Base-by-base conservation (phyloP, 1,140 invertebrate genomes). In the Bradynema listronoti region DNA sequence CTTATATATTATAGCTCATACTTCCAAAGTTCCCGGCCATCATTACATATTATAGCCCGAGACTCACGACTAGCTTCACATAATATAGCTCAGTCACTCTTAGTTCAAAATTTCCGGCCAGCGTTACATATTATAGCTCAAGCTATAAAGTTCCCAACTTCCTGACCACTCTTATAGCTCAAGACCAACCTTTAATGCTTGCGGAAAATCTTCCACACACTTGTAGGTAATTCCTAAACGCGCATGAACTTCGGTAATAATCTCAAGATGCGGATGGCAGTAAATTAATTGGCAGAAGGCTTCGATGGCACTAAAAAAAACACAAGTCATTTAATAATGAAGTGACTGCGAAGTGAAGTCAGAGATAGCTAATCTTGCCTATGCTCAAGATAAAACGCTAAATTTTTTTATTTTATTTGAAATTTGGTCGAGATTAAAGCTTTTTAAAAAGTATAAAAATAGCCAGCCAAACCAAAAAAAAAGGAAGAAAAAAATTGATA, bases 281-380 rank as follows among this genome's bases (percentile, higher is more conserved):
- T 53, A 62, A 42, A 63, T 46, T n/a, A 63, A 51, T 30, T 63
- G 61, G 24, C 61, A 63, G 9, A 63, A 63, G n/a, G 50, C 19
- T 41, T 63, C 62, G 39, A 63, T 63, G 22, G 57, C 62, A 60
- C 61, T 63, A 39, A 63, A 63, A 66, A 36, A 14, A 11, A 59
- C 5, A 9, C 2, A 25, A 34, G 36, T 25, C 1, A 54, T 1
- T n/a, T 27, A 51, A 30, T 24, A n/a, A 24, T 51, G 22, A n/a
- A 11, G 29, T 51, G 11, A 51, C 11, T 11, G 11, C 11, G 19
- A 11, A 11, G 11, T 39, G 11, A 11, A 39, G 36, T 11, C 36
- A 39, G 19, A 19, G 11, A 11, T 39, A 39, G 11, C 11, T 19
- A 39, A 39, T 11, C 19, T 39, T 39, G 11, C 11, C 36, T 11